Evolutionary conservation across 2,888 invertebrate genomes (phyloP), one percentile per base, ranked within the genome.

Genomic region (Autographa gamma): DNA sequence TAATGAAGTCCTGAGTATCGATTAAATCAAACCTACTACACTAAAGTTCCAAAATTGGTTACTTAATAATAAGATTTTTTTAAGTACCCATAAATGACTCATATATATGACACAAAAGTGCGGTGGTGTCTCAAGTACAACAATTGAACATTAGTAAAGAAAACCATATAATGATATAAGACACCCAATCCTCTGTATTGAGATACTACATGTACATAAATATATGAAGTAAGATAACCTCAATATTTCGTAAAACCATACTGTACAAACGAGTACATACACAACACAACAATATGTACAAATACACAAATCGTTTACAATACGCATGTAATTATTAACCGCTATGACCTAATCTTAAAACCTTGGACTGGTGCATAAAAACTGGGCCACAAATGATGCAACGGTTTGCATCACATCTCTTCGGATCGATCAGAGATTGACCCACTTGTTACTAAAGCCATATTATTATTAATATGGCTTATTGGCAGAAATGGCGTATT

Each of bases 291-390:
- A 48, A 25, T 25, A 73, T 74, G 66, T 66, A 80, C 67, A 69
- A 65, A 80, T 18, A 72, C 25, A 79, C 56, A 74, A 74, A 81
- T 64, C 61, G 69, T 69, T 74, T 74, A 79, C 75, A 77, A 77
- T 79, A 77, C 71, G 41, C 54, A 77, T 78, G 76, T 77, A 80
- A 82, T 85, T 83, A 81, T 80, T 74, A 74, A 73, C 74, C 65
- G 76, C 60, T 83, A 78, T 86, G 89, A 90, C 87, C 87, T 89
- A 87, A 90, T 88, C 90, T 83, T 16, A 63, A 86, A 87, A 89
- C 90, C 90, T 90, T 90, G 89, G 85, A 81, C 81, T 86, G 81
- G 83, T 83, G 81, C 78, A 84, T 81, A 85, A 85, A 86, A 85
- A 85, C 85, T 81, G 82, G 84, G 81, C 68, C 83, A 76, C 32